Evolutionary conservation across 1,140 invertebrate genomes (phyloP).

Genomic region (Trichomalopsis sarcophagae): DNA sequence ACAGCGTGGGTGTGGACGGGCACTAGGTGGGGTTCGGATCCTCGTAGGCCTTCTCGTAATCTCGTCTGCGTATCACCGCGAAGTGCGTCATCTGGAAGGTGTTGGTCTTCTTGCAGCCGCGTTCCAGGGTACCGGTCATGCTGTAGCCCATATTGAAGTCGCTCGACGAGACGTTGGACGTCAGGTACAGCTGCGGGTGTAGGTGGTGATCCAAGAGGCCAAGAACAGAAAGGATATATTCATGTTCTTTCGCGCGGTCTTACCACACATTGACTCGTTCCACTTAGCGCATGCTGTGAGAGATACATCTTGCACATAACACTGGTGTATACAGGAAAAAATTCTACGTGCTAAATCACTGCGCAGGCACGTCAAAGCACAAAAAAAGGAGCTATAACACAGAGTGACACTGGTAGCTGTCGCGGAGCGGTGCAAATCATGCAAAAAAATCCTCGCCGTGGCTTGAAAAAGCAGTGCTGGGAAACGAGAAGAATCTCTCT

Average conservation of each 20-base stretch:
- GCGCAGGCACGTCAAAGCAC: not conserved
- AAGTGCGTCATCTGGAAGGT: constrained; percentile 90
- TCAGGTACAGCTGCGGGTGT: constrained; percentile 80
- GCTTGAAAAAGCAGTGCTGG: not conserved
- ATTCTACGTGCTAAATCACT: too few relatives aligned
- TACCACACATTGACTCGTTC: not conserved
- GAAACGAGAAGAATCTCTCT: not conserved
- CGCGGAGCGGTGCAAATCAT: not conserved
- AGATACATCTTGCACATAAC: too few relatives aligned
- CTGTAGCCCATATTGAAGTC: constrained; percentile 93
- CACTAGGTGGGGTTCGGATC: constrained; percentile 71
- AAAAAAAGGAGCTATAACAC: not conserved
- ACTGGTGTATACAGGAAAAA: too few relatives aligned
- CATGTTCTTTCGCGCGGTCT: not conserved
- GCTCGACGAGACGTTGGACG: constrained; percentile 84
- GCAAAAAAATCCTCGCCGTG: constrained; percentile 14
- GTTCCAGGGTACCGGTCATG: constrained; percentile 89
- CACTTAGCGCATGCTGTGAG: not conserved
- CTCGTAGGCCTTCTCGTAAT: constrained; percentile 74
- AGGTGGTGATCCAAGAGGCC: too few relatives aligned
- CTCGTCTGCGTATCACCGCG: constrained; percentile 85
- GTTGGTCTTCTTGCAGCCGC: constrained; percentile 85
- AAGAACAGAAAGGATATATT: not conserved
- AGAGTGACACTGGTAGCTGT: constrained; percentile 4
- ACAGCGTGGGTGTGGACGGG: constrained; percentile 72